A percentile compares a stretch with the other conserved stretches of the same genome.
Evolutionary conservation across 2,797 vertebrate genomes (phyloP).

Genomic region (Labeo calbasu): DNA sequence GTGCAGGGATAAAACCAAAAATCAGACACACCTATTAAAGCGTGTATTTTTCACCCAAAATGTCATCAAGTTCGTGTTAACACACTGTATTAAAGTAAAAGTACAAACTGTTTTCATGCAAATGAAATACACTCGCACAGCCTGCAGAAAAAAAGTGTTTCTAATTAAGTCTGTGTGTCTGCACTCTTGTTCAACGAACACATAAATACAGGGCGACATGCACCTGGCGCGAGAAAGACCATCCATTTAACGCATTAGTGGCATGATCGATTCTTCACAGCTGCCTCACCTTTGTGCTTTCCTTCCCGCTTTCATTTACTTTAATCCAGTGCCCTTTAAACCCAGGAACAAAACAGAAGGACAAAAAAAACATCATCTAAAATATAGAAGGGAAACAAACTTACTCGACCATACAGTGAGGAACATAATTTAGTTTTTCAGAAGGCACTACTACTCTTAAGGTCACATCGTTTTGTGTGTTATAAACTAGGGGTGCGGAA

Average conservation of each 20-base stretch:
- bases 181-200: slow-evolving; percentile 2
- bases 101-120: slow-evolving; percentile 5
- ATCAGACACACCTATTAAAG: background rate
- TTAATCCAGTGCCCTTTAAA: slow-evolving; percentile 37
- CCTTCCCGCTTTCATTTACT: slow-evolving; percentile 7
- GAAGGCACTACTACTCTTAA: background rate
- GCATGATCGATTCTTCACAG: slow-evolving; percentile 47
- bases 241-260: slow-evolving; percentile 39
- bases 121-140: slow-evolving; percentile 19
- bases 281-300: slow-evolving; percentile 29
- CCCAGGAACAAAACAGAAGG: background rate
- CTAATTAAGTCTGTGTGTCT: slow-evolving; percentile 14
- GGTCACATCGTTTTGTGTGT: background rate
- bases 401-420: background rate
- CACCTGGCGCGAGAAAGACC: slow-evolving; percentile 34
- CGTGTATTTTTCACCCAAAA: no score
- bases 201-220: slow-evolving; percentile 12
- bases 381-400: background rate
- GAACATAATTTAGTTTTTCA: background rate
- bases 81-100: background rate
- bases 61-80: background rate
- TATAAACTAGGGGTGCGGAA: background rate
- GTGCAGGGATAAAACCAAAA: background rate
- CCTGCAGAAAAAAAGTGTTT: background rate
- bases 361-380: background rate